Conservation (phyloP, 2,797 vertebrate species). For the Kryptolebias ocellatus region DNA sequence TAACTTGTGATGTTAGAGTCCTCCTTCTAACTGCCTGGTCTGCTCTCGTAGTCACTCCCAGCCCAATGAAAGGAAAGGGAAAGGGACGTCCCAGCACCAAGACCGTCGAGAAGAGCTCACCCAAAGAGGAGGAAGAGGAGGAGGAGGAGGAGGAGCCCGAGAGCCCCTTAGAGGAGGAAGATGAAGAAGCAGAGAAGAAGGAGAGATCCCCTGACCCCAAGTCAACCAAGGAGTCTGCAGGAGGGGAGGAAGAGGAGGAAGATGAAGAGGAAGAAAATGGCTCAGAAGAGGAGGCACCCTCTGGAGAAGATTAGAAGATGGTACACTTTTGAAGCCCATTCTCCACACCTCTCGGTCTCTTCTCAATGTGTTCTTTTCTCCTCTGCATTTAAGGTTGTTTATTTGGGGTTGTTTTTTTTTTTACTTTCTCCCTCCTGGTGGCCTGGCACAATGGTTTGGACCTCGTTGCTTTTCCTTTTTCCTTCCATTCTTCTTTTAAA, state of each 20-base stretch:
- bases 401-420: conserved; percentile 26
- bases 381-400: conserved; percentile 52
- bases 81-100: conserved; percentile 95
- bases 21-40: neutral
- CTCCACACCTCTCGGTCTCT: conserved; percentile 50
- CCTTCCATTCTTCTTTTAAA: neutral
- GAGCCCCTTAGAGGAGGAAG: conserved; percentile 83
- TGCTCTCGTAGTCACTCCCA: conserved; percentile 89
- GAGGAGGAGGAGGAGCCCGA: conserved; percentile 78
- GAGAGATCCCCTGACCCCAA: conserved; percentile 88
- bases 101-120: conserved; percentile 93
- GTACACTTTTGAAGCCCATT: conserved; percentile 41
- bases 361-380: conserved; percentile 55
- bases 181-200: conserved; percentile 88
- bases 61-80: conserved; percentile 97
- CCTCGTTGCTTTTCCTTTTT: conserved; percentile 56
- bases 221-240: conserved; percentile 75
- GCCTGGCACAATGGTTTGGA: conserved; percentile 85
- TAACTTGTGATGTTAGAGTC: no score
- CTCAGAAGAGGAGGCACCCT: conserved; percentile 95
- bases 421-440: conserved; percentile 48
- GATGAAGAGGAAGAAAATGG: conserved; percentile 89
- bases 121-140: conserved; percentile 85
- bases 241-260: conserved; percentile 69
- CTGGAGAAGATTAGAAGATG: conserved; percentile 94